Percentiles rank a stretch among this genome's conserved stretches.
Conservation (phyloP, 2,797 vertebrate genomes). For the Epinephelus awoara region DNA sequence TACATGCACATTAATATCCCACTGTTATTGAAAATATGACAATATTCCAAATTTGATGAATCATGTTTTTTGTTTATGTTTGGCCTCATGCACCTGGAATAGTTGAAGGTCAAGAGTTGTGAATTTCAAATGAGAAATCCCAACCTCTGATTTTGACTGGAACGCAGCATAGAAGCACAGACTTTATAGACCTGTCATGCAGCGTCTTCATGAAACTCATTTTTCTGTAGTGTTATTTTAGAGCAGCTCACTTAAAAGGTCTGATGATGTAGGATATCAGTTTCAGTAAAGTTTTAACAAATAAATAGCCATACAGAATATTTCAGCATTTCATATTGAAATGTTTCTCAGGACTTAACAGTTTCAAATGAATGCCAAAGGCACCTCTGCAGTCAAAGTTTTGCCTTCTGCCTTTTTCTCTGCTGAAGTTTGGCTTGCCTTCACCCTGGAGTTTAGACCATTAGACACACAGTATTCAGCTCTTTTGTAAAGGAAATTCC, state of each 20-base stretch:
- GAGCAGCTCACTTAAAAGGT: not conserved
- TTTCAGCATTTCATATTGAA: not conserved
- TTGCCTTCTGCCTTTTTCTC: not conserved
- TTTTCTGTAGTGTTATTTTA: not conserved
- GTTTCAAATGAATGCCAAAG: constrained; percentile 5
- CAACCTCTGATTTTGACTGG: too few species aligned
- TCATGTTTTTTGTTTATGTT: too few species aligned
- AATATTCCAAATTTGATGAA: too few species aligned
- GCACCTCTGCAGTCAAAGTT: not conserved
- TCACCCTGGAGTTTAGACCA: not conserved
- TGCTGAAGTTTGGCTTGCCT: not conserved
- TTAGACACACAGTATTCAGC: not conserved
- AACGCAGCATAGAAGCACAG: too few species aligned
- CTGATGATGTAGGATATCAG: not conserved
- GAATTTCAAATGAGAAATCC: too few species aligned
- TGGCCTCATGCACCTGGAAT: too few species aligned
- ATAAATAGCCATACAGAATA: not conserved
- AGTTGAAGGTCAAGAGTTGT: too few species aligned
- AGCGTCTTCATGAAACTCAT: not conserved
- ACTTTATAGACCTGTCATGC: not conserved
- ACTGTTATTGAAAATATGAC: too few species aligned
- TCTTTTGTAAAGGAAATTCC: not conserved
- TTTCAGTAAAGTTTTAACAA: not conserved
- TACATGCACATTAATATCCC: too few species aligned
- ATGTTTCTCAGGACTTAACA: not conserved